A percentile compares a stretch with the other conserved stretches of the same genome.
Evolutionary conservation across 2,113 vertebrate genomes (phyloP).

Genomic region (Catagonus wagneri): DNA sequence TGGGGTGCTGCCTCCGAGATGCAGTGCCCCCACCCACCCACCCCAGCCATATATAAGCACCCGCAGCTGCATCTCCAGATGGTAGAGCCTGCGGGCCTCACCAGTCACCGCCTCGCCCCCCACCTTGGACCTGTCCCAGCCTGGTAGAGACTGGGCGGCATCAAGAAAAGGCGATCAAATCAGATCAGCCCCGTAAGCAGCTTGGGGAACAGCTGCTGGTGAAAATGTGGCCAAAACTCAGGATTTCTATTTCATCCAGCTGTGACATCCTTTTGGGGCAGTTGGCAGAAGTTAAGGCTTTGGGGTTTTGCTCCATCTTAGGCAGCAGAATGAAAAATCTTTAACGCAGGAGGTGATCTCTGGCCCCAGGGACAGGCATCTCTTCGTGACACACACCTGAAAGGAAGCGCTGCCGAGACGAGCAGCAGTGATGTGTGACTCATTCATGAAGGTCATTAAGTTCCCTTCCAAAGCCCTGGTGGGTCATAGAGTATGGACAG

Average conservation of each 20-base stretch:
- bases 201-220: not conserved
- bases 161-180: not conserved
- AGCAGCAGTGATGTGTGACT: too few species aligned
- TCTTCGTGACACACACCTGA: not conserved
- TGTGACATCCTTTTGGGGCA: not conserved
- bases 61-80: not conserved
- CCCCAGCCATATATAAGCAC: too few species aligned
- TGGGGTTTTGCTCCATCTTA: not conserved
- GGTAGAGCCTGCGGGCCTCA: not conserved
- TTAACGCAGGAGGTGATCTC: not conserved
- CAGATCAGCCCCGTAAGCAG: not conserved
- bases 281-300: not conserved
- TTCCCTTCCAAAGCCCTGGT: not conserved
- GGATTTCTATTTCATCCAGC: not conserved
- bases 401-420: not conserved
- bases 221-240: not conserved
- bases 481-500: accelerated
- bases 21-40: not conserved
- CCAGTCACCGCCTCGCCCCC: not conserved
- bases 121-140: not conserved
- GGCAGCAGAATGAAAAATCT: not conserved
- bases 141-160: accelerated
- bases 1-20: not conserved
- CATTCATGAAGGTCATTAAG: accelerated
- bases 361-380: not conserved